Conservation (phyloP, 2,888 invertebrate species). For the Agrochola lychnidis region DNA sequence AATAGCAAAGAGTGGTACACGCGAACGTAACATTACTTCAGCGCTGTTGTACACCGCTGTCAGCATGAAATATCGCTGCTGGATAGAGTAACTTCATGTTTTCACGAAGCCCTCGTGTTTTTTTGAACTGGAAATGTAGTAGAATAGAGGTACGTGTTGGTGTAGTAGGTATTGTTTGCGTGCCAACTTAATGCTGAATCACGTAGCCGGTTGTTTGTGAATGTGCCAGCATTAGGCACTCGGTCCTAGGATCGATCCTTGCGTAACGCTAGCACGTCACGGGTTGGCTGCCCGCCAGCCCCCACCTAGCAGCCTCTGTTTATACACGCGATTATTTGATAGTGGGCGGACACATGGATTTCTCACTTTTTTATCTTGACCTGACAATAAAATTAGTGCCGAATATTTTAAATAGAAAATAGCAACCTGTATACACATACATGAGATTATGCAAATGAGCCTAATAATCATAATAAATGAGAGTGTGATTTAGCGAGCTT, state of each 20-base stretch:
- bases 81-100: constrained; percentile 56
- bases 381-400: neutral
- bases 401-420: neutral
- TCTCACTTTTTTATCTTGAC: constrained; percentile 3
- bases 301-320: constrained; percentile 62
- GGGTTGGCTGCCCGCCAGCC: constrained; percentile 74
- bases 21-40: constrained; percentile 74
- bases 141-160: constrained; percentile 31
- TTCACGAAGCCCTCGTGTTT: constrained; percentile 51
- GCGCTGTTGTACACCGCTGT: constrained; percentile 43
- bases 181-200: constrained; percentile 57
- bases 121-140: constrained; percentile 45
- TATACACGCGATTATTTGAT: constrained; percentile 58
- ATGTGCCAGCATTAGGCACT: constrained; percentile 61
- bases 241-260: constrained; percentile 70
- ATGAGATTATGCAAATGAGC: constrained; percentile 27
- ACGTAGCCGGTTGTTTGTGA: constrained; percentile 60
- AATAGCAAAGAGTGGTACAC: constrained; percentile 71
- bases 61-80: constrained; percentile 50
- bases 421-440: neutral
- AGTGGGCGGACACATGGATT: constrained; percentile 24
- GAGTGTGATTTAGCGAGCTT: constrained; percentile 18
- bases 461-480: constrained; percentile 39
- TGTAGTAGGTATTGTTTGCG: constrained; percentile 52
- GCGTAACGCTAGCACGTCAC: constrained; percentile 69